Evolutionary conservation across 2,797 vertebrate species (phyloP).

Genomic region (Arnoldichthys spilopterus): DNA sequence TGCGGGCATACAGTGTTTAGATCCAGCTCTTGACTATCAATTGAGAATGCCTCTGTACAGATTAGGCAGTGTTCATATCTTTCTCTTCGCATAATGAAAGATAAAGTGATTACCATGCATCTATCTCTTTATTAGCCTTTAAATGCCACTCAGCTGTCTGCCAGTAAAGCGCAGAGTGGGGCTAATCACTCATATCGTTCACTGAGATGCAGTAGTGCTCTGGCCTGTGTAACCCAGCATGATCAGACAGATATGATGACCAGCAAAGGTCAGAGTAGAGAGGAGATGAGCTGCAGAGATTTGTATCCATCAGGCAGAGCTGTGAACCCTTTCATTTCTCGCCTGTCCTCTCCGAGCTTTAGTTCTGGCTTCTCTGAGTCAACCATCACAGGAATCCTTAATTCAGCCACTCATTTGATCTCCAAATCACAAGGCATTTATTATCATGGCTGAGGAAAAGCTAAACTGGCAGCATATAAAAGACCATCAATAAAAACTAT

Average conservation of each 20-base stretch:
- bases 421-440: slow-evolving; percentile 78
- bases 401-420: slow-evolving; percentile 75
- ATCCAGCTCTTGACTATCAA: not conserved
- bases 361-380: slow-evolving; percentile 41
- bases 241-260: slow-evolving; percentile 33
- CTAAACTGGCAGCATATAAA: slow-evolving; percentile 65
- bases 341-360: slow-evolving; percentile 16
- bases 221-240: slow-evolving; percentile 33
- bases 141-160: slow-evolving; percentile 56
- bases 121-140: slow-evolving; percentile 61
- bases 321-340: slow-evolving; percentile 49
- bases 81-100: slow-evolving; percentile 12
- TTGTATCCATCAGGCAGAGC: slow-evolving; percentile 33
- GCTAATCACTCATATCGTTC: slow-evolving; percentile 37
- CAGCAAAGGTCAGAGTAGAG: slow-evolving; percentile 22
- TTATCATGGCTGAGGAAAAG: slow-evolving; percentile 71
- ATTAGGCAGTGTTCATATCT: slow-evolving; percentile 22
- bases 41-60: slow-evolving; percentile 21
- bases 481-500: slow-evolving; percentile 55
- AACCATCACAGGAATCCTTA: slow-evolving; percentile 77
- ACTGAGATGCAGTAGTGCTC: slow-evolving; percentile 25
- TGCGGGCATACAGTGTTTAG: not conserved
- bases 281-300: slow-evolving; percentile 49
- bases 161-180: not conserved
- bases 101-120: slow-evolving; percentile 8